Evolutionary conservation across 2,888 invertebrate species (phyloP), one percentile per base, ranked within the genome.

Genomic region (Bombylius major): DNA sequence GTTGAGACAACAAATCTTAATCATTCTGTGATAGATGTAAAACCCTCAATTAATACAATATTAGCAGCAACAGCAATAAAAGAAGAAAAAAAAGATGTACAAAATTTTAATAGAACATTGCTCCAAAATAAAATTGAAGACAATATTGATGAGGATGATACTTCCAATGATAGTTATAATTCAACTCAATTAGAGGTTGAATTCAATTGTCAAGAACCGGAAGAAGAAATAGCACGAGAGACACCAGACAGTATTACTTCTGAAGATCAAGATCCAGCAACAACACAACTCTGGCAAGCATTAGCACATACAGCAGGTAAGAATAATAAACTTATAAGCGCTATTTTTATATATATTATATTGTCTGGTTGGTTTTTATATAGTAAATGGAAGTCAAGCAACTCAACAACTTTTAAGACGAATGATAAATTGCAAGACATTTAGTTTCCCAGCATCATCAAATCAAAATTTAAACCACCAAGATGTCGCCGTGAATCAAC

Each of bases 361-460:
- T 57, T 57, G 4, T 42, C 11, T 49, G 50, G 56, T 65, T 56
- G 58, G 60, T 34, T 58, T 62, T 55, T 79, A 78, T 62, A 79
- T 80, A 51, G 68, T 68, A 53, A 68, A 68, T 55, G 79, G 80
- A 56, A 86, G 83, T 32, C 87, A 87, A 69, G 85, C 88, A 47
- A 85, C 87, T 56, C 87, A 87, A 69, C 87, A 87, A 69, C 72
- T 89, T 47, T 75, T 89, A 34, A 77, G 87, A 62, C 82, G 86
- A 66, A 76, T 89, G 65, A 88, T 89, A 65, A 87, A 84, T 70
- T 87, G 85, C 72, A 79, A 86, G 64, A 83, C 85, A 65, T 78
- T 87, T 60, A 84, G 83, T 50, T 82, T 83, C 75, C 84, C 86
- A 33, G 79, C 83, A 1, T 79, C 82, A 23, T 66, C 75, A 50